phyloP scores from a whole-genome alignment of 2,888 invertebrate species.

The Acanthococcus lagerstroemiae region DNA sequence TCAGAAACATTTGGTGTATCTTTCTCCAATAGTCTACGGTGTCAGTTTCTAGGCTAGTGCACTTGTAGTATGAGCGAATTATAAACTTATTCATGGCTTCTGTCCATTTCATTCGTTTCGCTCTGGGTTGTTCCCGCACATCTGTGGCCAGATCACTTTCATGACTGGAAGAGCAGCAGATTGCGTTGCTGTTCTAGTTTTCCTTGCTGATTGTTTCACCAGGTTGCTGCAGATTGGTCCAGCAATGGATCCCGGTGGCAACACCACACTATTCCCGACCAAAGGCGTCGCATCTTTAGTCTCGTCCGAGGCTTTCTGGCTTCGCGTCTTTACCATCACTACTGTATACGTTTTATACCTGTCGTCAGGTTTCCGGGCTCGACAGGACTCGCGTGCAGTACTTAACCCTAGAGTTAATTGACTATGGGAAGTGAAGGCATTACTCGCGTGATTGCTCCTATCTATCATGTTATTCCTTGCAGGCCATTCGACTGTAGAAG shows the following conservation, averaged over 20 bases:
- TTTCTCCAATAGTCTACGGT: not conserved
- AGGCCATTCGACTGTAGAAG: no score
- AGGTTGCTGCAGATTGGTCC: not conserved
- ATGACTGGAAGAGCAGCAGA: not conserved
- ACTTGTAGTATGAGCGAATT: not conserved
- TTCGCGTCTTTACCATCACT: not conserved
- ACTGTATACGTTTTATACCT: not conserved
- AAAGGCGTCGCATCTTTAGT: not conserved
- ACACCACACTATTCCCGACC: not conserved
- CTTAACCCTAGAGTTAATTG: no score
- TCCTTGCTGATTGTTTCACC: not conserved
- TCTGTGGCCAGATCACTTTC: not conserved
- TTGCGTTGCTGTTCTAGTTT: not conserved
- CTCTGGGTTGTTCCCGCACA: not conserved
- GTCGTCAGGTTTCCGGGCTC: not conserved
- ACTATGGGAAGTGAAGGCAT: no score
- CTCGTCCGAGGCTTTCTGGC: not conserved
- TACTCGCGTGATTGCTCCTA: no score
- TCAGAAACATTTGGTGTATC: not conserved
- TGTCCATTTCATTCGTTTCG: not conserved
- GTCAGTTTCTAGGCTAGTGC: not conserved
- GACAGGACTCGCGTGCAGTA: not conserved
- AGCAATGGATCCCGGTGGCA: not conserved
- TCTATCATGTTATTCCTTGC: no score
- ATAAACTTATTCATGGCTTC: not conserved